Evolutionary conservation across 1,140 invertebrate species (phyloP).

Genomic region (Megalonaias nervosa): DNA sequence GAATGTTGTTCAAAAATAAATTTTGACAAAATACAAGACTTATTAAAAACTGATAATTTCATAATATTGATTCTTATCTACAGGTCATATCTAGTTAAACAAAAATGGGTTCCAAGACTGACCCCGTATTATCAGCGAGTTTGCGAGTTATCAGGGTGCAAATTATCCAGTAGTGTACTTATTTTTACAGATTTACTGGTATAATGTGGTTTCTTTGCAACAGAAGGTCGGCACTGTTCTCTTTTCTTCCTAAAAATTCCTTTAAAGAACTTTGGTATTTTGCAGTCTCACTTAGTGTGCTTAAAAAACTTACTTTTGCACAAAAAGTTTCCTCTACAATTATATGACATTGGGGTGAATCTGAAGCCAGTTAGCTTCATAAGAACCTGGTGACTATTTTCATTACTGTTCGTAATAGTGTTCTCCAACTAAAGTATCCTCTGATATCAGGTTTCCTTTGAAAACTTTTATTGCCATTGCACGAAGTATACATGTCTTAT

Average conservation of each 20-base stretch:
- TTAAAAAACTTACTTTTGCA: slow-evolving; percentile 18
- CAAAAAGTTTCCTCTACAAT: slow-evolving; percentile 9
- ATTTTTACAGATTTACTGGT: slow-evolving; percentile 13
- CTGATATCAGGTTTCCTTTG: background rate
- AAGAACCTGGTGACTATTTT: background rate
- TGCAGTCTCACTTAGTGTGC: background rate
- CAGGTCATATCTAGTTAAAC: too few species aligned
- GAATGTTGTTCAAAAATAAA: too few species aligned
- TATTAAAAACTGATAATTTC: too few species aligned
- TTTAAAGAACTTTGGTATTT: background rate
- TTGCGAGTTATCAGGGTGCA: too few species aligned
- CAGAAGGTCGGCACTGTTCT: too few species aligned
- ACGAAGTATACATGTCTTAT: background rate
- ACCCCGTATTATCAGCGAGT: too few species aligned
- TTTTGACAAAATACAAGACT: too few species aligned
- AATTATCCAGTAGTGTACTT: too few species aligned
- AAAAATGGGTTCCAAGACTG: too few species aligned
- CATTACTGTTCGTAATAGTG: background rate
- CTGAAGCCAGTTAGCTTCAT: background rate
- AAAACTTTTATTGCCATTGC: background rate
- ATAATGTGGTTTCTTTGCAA: slow-evolving; percentile 1
- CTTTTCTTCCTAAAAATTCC: slow-evolving; percentile 2
- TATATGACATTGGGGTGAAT: slow-evolving; percentile 3
- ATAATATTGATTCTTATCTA: too few species aligned
- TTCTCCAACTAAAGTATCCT: background rate